Evolutionary conservation across 1,140 invertebrate species (phyloP).

Genomic region (Ostrea denselamellosa): DNA sequence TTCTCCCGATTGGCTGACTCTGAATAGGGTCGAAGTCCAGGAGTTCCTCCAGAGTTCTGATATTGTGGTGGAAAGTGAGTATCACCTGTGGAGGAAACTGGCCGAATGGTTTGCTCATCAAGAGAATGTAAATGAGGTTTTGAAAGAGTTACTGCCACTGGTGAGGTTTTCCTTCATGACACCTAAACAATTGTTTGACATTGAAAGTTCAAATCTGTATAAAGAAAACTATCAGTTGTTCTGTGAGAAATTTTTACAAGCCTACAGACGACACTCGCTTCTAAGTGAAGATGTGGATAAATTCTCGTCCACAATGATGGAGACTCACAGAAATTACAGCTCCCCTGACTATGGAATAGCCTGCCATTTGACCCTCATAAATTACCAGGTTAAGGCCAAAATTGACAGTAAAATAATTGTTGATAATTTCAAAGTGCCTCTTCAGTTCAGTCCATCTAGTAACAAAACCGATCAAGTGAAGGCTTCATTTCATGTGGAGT

Average conservation of each 20-base stretch:
- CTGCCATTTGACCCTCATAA: constrained; percentile 60
- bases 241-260: constrained; percentile 64
- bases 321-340: constrained; percentile 70
- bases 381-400: constrained; percentile 67
- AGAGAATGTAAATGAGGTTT: constrained; percentile 65
- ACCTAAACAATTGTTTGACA: constrained; percentile 67
- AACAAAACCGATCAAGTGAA: constrained; percentile 35
- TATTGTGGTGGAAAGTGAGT: constrained; percentile 72
- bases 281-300: constrained; percentile 61
- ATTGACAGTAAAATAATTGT: constrained; percentile 69
- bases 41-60: constrained; percentile 74
- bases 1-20: constrained; percentile 71
- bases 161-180: constrained; percentile 73
- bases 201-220: constrained; percentile 68
- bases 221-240: constrained; percentile 61
- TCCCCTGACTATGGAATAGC: constrained; percentile 60
- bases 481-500: constrained; percentile 65
- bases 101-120: constrained; percentile 71
- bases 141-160: constrained; percentile 68
- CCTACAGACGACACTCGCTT: constrained; percentile 71
- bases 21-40: constrained; percentile 66
- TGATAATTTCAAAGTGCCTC: constrained; percentile 54
- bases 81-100: constrained; percentile 65
- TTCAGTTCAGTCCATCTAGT: constrained; percentile 48
- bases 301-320: constrained; percentile 35